A percentile compares a stretch with the other conserved stretches of the same genome.
These are phyloP conservation scores for Caerostris darwini DNA, from an alignment of 1,140 invertebrate species.

Conservation along the genomic window DNA sequence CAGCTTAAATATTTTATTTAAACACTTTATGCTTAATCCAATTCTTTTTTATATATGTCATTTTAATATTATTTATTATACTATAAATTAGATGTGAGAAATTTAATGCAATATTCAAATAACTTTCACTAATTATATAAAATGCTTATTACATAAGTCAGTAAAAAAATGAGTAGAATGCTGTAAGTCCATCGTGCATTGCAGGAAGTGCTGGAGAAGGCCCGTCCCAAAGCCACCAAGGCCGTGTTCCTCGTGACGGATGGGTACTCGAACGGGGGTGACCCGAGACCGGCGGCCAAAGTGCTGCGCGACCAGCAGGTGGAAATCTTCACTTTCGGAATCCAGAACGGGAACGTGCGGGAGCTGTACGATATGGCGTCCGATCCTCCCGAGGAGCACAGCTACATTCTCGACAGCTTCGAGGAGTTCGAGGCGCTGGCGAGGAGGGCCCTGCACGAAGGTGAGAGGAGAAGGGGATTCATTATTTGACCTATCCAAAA, in stretches of 20 bases:
- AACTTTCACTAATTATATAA: too few relatives aligned
- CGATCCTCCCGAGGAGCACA: slow-evolving; percentile 85
- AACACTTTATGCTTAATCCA: too few relatives aligned
- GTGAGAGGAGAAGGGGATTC: slow-evolving; percentile 80
- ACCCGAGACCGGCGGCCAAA: slow-evolving; percentile 85
- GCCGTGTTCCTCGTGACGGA: slow-evolving; percentile 88
- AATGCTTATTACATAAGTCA: too few relatives aligned
- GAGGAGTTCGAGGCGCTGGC: slow-evolving; percentile 88
- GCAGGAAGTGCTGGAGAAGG: slow-evolving; percentile 85
- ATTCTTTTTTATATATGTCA: too few relatives aligned
- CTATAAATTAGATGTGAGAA: too few relatives aligned
- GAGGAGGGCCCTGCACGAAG: slow-evolving; percentile 87
- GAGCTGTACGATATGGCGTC: slow-evolving; percentile 86
- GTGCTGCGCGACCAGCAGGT: slow-evolving; percentile 84
- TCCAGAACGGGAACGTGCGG: slow-evolving; percentile 86
- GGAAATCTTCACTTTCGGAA: slow-evolving; percentile 87
- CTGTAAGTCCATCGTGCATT: neutral
- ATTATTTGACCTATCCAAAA: neutral
- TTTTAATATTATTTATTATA: too few relatives aligned
- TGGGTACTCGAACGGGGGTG: slow-evolving; percentile 88
- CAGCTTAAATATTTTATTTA: too few relatives aligned
- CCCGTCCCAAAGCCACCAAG: slow-evolving; percentile 84
- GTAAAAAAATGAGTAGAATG: too few relatives aligned
- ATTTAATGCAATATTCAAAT: too few relatives aligned
- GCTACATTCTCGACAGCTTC: slow-evolving; percentile 88